These are phyloP conservation scores for Pangasius krempfi DNA, from an alignment of 2,797 vertebrate genomes.

Conservation along the genomic window DNA sequence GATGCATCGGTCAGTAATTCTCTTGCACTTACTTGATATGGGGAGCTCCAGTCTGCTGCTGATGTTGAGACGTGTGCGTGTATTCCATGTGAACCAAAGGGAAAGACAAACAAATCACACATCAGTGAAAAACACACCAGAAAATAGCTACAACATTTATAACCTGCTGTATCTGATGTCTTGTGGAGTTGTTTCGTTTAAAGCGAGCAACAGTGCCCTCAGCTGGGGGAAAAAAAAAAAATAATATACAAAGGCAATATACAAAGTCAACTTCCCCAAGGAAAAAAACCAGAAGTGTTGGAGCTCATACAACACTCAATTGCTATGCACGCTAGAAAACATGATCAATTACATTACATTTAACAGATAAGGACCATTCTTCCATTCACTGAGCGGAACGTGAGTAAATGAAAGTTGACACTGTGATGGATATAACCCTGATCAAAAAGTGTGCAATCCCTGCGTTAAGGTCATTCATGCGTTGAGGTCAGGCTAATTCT, in stretches of 20 bases:
- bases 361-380: not conserved
- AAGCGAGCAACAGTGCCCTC: conserved; percentile 71
- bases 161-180: not conserved
- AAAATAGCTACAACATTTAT: conserved; percentile 21
- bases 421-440: not conserved
- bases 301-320: not conserved
- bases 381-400: not conserved
- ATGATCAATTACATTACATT: too few species aligned
- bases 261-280: not conserved
- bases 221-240: conserved; percentile 50
- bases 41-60: conserved; percentile 33
- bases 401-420: not conserved
- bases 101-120: conserved; percentile 45
- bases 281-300: not conserved
- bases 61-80: not conserved
- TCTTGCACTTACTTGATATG: conserved; percentile 57
- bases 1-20: not conserved
- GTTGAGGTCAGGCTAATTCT: not conserved
- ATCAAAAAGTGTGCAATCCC: not conserved
- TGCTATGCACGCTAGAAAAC: not conserved
- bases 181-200: conserved; percentile 27
- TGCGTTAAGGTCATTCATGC: not conserved
- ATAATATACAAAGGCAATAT: not conserved
- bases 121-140: conserved; percentile 31
- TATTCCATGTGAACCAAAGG: conserved; percentile 9